Percentiles rank a stretch among this genome's conserved stretches.
Conservation (phyloP, 2,113 vertebrate species). For the Narcine bancroftii region DNA sequence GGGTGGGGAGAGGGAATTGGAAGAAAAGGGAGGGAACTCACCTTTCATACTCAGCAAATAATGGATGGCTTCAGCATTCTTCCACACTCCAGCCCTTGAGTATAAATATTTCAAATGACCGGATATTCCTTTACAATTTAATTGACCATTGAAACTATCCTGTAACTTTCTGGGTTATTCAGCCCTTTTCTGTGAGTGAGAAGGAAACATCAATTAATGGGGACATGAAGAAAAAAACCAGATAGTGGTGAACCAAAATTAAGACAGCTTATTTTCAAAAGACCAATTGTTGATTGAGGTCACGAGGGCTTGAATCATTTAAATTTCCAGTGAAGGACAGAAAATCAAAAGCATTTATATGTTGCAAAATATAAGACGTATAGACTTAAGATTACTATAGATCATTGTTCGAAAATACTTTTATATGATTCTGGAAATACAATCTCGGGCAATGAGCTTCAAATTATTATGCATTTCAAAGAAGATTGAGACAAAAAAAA, state of each 20-base stretch:
- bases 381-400: background rate
- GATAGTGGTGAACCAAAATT: background rate
- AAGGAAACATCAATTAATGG: background rate
- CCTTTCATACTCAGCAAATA: background rate
- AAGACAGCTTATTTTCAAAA: background rate
- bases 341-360: background rate
- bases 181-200: no score
- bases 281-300: background rate
- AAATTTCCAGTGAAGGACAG: background rate
- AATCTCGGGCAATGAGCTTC: background rate
- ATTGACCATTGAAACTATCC: background rate
- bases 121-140: background rate
- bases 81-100: background rate
- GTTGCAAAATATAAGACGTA: no score
- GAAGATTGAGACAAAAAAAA: background rate
- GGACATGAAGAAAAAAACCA: background rate
- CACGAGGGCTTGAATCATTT: background rate
- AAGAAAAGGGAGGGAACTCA: background rate
- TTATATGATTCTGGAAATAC: background rate
- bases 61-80: background rate
- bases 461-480: conserved; percentile 1
- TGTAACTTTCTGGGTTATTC: background rate
- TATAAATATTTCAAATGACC: background rate
- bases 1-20: no score
- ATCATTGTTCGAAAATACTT: background rate